phyloP scores from a whole-genome alignment of 2,888 invertebrate species.

The Congeria kusceri region DNA sequence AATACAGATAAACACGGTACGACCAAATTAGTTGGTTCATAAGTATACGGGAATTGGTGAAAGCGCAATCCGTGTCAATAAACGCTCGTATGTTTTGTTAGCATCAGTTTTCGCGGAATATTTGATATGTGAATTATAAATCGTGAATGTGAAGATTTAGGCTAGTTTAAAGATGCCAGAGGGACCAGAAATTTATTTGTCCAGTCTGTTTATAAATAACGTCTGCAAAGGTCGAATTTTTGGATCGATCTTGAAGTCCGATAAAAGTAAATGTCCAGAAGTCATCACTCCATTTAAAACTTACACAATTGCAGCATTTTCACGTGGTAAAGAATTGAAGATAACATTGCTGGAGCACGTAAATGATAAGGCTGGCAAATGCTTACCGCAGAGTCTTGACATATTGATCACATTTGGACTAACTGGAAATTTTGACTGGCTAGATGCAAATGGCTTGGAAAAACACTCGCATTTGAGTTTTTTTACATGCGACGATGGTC shows the following conservation, averaged over 20 bases:
- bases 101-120: too few relatives aligned
- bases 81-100: too few relatives aligned
- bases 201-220: constrained; percentile 80
- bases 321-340: constrained; percentile 84
- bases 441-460: constrained; percentile 69
- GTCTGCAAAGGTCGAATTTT: constrained; percentile 77
- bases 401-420: constrained; percentile 84
- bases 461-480: constrained; percentile 84
- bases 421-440: constrained; percentile 83
- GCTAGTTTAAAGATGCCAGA: constrained; percentile 82
- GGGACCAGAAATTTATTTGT: constrained; percentile 83
- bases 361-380: background rate
- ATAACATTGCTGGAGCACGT: constrained; percentile 65
- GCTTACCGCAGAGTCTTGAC: constrained; percentile 59
- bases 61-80: too few relatives aligned
- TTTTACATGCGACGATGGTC: constrained; percentile 68
- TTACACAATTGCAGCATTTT: constrained; percentile 75
- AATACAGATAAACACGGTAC: too few relatives aligned
- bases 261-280: constrained; percentile 80
- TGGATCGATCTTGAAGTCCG: constrained; percentile 79
- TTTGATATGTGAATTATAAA: too few relatives aligned
- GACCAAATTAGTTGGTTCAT: too few relatives aligned
- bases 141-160: too few relatives aligned
- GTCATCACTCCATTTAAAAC: constrained; percentile 71
- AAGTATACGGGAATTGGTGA: too few relatives aligned